Conservation (phyloP, 1,140 invertebrate species). For the Rhopalosiphum padi region DNA sequence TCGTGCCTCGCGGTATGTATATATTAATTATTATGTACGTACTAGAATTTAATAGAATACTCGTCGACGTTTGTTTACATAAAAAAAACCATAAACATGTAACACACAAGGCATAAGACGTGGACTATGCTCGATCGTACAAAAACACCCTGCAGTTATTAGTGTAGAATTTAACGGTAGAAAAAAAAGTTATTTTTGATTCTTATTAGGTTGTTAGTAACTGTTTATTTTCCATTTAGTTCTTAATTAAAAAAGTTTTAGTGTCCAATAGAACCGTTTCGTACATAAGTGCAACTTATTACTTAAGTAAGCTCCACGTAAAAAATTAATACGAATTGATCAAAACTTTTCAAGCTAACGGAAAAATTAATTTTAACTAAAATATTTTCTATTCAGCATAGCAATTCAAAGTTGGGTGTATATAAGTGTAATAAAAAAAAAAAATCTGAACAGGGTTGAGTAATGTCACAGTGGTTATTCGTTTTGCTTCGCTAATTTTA, state of each 20-base stretch:
- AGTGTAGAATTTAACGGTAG: background rate
- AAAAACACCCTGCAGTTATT: background rate
- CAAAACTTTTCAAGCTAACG: background rate
- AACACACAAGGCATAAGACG: too few species aligned
- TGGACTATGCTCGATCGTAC: background rate
- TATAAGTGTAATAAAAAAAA: background rate
- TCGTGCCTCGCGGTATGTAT: too few species aligned
- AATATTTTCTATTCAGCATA: background rate
- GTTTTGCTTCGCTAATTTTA: background rate
- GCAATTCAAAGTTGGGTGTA: background rate
- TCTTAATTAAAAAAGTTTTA: conserved; percentile 46
- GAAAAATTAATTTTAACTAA: conserved; percentile 1
- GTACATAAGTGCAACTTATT: background rate
- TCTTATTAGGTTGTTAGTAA: background rate
- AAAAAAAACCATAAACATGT: too few species aligned
- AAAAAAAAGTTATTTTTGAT: background rate
- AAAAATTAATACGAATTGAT: background rate
- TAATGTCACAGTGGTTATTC: background rate
- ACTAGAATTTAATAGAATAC: too few species aligned
- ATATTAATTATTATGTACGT: too few species aligned
- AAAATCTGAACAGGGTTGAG: background rate
- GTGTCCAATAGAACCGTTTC: background rate
- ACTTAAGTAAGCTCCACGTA: background rate
- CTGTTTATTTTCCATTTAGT: conserved; percentile 32
- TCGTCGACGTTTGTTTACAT: too few species aligned